Evolutionary conservation across 1,140 invertebrate species (phyloP).

Genomic region (Pseudomyrmex dendroicus): DNA sequence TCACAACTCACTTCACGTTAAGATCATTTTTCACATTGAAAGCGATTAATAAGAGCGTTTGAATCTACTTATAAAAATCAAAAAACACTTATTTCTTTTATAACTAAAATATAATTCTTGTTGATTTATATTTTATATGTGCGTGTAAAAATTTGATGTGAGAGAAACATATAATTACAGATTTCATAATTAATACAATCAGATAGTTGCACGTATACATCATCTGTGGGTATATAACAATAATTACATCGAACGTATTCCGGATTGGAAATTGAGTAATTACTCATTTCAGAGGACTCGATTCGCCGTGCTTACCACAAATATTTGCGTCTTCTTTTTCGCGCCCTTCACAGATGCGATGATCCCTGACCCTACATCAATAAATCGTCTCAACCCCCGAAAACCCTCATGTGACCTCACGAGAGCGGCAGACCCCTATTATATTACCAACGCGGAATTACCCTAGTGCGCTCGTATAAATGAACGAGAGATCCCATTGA

Average conservation of each 20-base stretch:
- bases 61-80: not conserved
- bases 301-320: not conserved
- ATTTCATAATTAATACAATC: conserved; percentile 11
- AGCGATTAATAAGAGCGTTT: conserved; percentile 4
- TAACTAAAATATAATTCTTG: too few species aligned
- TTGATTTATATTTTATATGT: not conserved
- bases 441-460: conserved; percentile 16
- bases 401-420: conserved; percentile 28
- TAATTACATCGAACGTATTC: not conserved
- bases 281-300: not conserved
- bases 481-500: conserved; percentile 41
- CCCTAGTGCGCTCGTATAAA: conserved; percentile 26
- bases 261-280: conserved; percentile 13
- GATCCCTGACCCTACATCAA: conserved; percentile 11
- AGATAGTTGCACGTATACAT: not conserved
- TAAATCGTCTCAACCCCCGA: conserved; percentile 42
- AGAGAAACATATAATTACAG: not conserved
- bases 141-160: not conserved
- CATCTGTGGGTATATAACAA: not conserved
- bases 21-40: not conserved
- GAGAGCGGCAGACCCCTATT: conserved; percentile 17
- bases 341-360: not conserved
- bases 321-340: conserved; percentile 11
- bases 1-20: not conserved
- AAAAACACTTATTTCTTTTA: too few species aligned